These are phyloP conservation scores for Apostichopus parvimensis DNA, from an alignment of 35 echinoderm and acorn worm genomes.

Conservation along the genomic window DNA sequence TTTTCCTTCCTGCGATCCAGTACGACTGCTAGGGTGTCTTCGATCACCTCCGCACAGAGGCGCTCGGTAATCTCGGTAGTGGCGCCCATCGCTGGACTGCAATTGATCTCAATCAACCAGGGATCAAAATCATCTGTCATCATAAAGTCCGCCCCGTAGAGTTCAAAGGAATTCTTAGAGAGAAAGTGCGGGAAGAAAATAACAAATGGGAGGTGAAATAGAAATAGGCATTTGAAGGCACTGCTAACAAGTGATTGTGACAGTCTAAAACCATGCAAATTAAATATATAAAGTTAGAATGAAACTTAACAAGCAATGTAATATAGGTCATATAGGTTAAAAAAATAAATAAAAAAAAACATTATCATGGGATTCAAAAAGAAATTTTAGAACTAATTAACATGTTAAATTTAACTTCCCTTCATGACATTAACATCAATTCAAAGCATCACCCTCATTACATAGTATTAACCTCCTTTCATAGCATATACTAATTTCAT, in stretches of 20 bases:
- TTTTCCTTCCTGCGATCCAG: conserved; percentile 89
- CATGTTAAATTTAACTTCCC: too few relatives aligned
- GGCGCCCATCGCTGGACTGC: conserved; percentile 93
- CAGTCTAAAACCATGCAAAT: too few relatives aligned
- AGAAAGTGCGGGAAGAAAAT: neutral
- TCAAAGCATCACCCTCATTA: too few relatives aligned
- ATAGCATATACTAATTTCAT: too few relatives aligned
- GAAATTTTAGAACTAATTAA: too few relatives aligned
- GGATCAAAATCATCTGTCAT: conserved; percentile 93
- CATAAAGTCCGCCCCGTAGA: conserved; percentile 99
- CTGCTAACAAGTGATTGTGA: neutral
- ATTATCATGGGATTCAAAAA: too few relatives aligned
- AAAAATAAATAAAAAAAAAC: too few relatives aligned
- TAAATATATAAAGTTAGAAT: too few relatives aligned
- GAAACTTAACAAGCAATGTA: neutral
- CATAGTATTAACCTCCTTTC: too few relatives aligned
- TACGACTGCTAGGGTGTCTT: conserved; percentile 92
- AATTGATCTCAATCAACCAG: conserved; percentile 96
- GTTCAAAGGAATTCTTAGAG: conserved; percentile 90
- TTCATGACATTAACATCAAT: too few relatives aligned
- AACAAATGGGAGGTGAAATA: neutral
- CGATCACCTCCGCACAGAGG: conserved; percentile 87
- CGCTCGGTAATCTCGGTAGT: conserved; percentile 81
- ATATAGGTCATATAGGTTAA: too few relatives aligned
- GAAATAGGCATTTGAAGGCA: neutral